These are phyloP conservation scores for Nephila pilipes DNA, from an alignment of 1,140 invertebrate species.

Conservation along the genomic window DNA sequence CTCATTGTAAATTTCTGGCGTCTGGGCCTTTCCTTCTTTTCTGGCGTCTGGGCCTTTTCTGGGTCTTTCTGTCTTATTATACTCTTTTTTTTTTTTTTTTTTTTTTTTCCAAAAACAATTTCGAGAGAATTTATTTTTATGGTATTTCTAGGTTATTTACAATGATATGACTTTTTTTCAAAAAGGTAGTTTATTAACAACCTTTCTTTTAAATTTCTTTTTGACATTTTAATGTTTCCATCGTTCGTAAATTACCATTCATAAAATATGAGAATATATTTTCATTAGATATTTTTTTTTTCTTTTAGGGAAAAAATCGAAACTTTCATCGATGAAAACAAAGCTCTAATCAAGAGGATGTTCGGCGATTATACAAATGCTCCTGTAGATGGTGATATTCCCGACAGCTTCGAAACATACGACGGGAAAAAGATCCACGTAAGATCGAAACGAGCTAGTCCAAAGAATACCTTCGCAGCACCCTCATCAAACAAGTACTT, in stretches of 20 bases:
- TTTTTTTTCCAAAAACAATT: too few relatives aligned
- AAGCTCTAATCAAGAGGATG: constrained; percentile 94
- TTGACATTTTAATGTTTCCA: too few relatives aligned
- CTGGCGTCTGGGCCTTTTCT: too few relatives aligned
- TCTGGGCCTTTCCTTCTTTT: too few relatives aligned
- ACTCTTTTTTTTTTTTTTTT: too few relatives aligned
- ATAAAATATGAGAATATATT: not conserved
- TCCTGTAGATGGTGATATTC: constrained; percentile 72
- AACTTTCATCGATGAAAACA: constrained; percentile 95
- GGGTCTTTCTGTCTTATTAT: too few relatives aligned
- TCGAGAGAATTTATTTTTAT: too few relatives aligned
- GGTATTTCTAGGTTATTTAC: too few relatives aligned
- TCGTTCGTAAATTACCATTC: not conserved
- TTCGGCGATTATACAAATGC: constrained; percentile 82
- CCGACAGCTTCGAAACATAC: constrained; percentile 75
- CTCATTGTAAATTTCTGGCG: too few relatives aligned
- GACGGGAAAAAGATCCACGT: constrained; percentile 76
- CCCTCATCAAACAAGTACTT: constrained; percentile 77
- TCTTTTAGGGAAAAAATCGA: constrained; percentile 91
- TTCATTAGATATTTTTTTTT: not conserved
- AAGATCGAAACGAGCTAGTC: constrained; percentile 72
- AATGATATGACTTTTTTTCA: too few relatives aligned
- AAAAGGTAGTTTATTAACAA: too few relatives aligned
- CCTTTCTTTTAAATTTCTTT: too few relatives aligned
- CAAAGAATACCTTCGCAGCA: constrained; percentile 75